A percentile compares a stretch with the other conserved stretches of the same genome.
phyloP scores from a whole-genome alignment of 64 coral and sea anemone genomes.

The Acropora tenuis region DNA sequence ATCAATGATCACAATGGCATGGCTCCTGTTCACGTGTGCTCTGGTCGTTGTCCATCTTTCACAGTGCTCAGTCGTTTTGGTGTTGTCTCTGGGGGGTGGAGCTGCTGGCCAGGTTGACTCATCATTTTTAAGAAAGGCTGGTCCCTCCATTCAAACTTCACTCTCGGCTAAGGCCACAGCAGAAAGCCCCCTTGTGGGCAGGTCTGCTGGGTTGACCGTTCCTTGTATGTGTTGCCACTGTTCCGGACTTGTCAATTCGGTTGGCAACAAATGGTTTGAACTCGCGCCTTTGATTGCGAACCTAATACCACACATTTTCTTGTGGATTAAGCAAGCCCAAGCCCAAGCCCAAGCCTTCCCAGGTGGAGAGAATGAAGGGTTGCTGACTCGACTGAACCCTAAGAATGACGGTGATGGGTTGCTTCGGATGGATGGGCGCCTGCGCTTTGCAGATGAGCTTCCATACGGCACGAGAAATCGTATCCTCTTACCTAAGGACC shows the following conservation, averaged over 20 bases:
- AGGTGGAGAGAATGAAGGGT: slow-evolving; percentile 43
- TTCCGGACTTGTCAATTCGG: slow-evolving; percentile 21
- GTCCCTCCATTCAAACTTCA: slow-evolving; percentile 13
- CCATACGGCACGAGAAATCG: slow-evolving; percentile 58
- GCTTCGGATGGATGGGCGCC: slow-evolving; percentile 49
- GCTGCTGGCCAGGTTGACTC: slow-evolving; percentile 36
- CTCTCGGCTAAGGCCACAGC: slow-evolving; percentile 33
- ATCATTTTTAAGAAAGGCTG: slow-evolving; percentile 12
- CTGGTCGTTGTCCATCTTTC: slow-evolving; percentile 9
- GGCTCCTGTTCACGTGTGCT: not conserved
- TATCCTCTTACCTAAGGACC: slow-evolving; percentile 67
- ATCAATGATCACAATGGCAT: slow-evolving; percentile 1
- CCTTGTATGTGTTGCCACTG: slow-evolving; percentile 34
- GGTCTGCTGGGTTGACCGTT: slow-evolving; percentile 13
- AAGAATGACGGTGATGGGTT: slow-evolving; percentile 55
- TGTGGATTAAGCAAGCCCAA: slow-evolving; percentile 63
- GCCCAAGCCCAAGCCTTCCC: slow-evolving; percentile 63
- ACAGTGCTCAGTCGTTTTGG: not conserved
- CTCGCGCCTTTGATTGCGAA: slow-evolving; percentile 23
- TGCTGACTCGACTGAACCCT: slow-evolving; percentile 45
- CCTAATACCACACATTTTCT: slow-evolving; percentile 62
- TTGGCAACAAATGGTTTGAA: slow-evolving; percentile 75
- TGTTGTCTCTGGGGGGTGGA: slow-evolving; percentile 14
- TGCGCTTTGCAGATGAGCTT: slow-evolving; percentile 56
- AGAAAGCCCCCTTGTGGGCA: slow-evolving; percentile 23